Evolutionary conservation across 2,888 invertebrate genomes (phyloP).

Genomic region (Micropterix aruncella): DNA sequence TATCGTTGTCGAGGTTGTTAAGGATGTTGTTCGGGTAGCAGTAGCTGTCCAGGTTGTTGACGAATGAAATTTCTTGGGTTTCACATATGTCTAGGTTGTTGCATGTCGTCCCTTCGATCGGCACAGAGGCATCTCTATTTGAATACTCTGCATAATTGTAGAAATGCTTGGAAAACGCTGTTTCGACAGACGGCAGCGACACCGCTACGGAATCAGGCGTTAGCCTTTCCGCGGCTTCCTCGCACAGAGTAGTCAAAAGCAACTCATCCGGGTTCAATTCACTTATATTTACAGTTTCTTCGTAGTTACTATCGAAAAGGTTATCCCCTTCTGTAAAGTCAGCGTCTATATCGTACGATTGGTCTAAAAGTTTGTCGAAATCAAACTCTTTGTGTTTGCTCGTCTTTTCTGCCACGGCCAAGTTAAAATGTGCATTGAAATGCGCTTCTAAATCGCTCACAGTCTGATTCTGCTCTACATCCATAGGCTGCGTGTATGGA

Average conservation of each 20-base stretch:
- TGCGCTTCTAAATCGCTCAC: constrained; percentile 28
- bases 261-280: not conserved
- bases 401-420: constrained; percentile 21
- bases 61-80: constrained; percentile 7
- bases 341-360: not conserved
- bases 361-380: not conserved
- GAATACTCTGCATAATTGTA: constrained; percentile 4
- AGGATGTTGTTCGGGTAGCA: constrained; percentile 34
- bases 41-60: constrained; percentile 30
- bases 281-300: not conserved
- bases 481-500: not conserved
- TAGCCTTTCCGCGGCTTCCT: constrained; percentile 6
- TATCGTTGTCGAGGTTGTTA: not conserved
- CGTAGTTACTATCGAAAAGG: not conserved
- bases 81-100: constrained; percentile 8
- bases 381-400: not conserved
- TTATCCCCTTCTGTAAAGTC: not conserved
- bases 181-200: constrained; percentile 10
- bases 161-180: constrained; percentile 12
- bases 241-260: not conserved
- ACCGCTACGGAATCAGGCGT: constrained; percentile 9
- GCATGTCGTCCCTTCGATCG: constrained; percentile 8
- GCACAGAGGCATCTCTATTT: constrained; percentile 8
- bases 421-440: constrained; percentile 36
- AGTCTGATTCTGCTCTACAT: not conserved